phyloP scores from a whole-genome alignment of 2,113 vertebrate genomes.

The Cacatua alba region DNA sequence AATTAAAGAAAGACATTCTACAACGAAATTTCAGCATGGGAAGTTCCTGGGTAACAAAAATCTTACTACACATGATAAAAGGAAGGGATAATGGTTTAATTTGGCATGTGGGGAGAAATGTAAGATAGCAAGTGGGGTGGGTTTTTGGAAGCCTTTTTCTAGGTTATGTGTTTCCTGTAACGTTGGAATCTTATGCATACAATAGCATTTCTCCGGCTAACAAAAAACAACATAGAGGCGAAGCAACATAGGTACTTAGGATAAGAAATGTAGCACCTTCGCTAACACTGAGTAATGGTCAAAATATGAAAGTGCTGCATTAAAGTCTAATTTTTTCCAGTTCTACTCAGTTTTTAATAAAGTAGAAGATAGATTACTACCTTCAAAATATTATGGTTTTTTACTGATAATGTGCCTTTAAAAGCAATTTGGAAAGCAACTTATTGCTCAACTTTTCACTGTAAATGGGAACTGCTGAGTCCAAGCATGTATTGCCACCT shows the following conservation, averaged over 20 bases:
- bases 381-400: not conserved
- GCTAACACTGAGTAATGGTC: not conserved
- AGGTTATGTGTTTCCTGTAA: not conserved
- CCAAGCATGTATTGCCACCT: constrained; percentile 57
- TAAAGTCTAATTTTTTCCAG: not conserved
- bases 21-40: not conserved
- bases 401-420: constrained; percentile 42
- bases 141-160: not conserved
- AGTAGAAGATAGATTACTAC: not conserved
- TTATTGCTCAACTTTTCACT: constrained; percentile 61
- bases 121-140: not conserved
- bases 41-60: not conserved
- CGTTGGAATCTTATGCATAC: not conserved
- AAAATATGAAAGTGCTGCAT: not conserved
- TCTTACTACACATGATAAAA: not conserved
- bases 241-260: not conserved
- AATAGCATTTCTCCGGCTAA: not conserved
- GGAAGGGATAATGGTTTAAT: not conserved
- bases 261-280: not conserved
- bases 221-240: not conserved
- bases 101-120: not conserved
- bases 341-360: not conserved
- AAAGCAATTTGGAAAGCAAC: constrained; percentile 63
- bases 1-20: not conserved
- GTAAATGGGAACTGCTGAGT: constrained; percentile 54